Percentiles rank a stretch among this genome's conserved stretches.
Conservation (phyloP, 2,888 invertebrate genomes). For the Callyntrura guangdongensis region DNA sequence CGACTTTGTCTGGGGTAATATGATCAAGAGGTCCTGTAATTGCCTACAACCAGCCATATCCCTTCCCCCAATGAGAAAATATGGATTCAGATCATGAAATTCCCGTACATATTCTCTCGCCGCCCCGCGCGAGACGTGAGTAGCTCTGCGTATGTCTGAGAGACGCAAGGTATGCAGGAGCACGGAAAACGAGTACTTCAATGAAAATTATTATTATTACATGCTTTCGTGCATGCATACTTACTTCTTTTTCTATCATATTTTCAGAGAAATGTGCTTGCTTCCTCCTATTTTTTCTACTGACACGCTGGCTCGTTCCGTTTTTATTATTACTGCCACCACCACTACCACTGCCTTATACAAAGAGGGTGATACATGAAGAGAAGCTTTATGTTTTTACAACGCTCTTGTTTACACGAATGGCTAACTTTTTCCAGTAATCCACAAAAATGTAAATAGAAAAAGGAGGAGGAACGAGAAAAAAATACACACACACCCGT, state of each 20-base stretch:
- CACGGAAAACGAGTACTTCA: background rate
- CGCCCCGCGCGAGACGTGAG: background rate
- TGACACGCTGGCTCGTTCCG: background rate
- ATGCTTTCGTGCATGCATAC: background rate
- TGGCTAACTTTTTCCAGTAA: slow-evolving; percentile 48
- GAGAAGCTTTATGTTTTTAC: slow-evolving; percentile 43
- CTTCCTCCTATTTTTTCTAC: background rate
- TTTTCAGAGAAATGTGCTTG: background rate
- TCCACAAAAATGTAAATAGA: slow-evolving; percentile 53
- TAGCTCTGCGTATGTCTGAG: background rate
- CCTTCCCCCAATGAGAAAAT: background rate
- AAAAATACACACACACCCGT: background rate
- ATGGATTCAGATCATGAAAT: slow-evolving; percentile 54
- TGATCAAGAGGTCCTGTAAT: slow-evolving; percentile 8
- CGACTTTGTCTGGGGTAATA: slow-evolving; percentile 13
- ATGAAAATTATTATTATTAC: slow-evolving; percentile 3
- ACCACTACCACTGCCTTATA: background rate
- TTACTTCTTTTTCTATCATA: background rate
- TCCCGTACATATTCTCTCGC: slow-evolving; percentile 1
- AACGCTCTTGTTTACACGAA: slow-evolving; percentile 49
- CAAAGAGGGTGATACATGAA: slow-evolving; percentile 20
- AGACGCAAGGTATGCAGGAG: background rate
- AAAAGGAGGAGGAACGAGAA: background rate
- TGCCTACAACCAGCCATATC: background rate
- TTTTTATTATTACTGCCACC: slow-evolving; percentile 9